phyloP scores from a whole-genome alignment of 1,140 invertebrate genomes.

The Platorchestia sp. region DNA sequence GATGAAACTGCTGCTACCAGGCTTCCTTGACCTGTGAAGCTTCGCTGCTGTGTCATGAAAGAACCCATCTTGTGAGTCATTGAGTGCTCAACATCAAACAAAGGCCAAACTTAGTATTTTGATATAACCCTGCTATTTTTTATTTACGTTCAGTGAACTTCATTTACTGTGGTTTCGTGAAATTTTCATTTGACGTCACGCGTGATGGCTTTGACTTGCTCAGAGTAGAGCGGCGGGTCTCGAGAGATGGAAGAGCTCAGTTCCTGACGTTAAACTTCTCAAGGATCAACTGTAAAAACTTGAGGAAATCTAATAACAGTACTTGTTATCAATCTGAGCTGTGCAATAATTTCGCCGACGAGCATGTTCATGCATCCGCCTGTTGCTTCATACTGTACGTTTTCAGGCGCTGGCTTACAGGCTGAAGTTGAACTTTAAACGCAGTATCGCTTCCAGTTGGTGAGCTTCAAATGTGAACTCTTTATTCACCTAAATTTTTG shows the following conservation, averaged over 20 bases:
- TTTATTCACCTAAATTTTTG: background rate
- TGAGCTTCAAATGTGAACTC: background rate
- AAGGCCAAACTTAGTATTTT: no score
- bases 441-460: background rate
- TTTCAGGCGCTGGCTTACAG: background rate
- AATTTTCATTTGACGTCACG: background rate
- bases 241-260: background rate
- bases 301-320: background rate
- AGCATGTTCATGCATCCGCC: background rate
- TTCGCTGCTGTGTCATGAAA: no score
- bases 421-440: background rate
- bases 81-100: no score
- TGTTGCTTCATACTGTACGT: background rate
- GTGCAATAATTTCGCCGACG: background rate
- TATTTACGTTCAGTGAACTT: background rate
- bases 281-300: background rate
- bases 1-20: no score
- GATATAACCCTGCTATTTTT: no score
- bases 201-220: background rate
- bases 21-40: no score
- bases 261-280: background rate
- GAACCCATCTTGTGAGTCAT: no score
- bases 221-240: background rate
- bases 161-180: no score
- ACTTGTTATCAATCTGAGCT: background rate